phyloP scores from a whole-genome alignment of 1,140 invertebrate genomes.

The Anastrepha ludens region DNA sequence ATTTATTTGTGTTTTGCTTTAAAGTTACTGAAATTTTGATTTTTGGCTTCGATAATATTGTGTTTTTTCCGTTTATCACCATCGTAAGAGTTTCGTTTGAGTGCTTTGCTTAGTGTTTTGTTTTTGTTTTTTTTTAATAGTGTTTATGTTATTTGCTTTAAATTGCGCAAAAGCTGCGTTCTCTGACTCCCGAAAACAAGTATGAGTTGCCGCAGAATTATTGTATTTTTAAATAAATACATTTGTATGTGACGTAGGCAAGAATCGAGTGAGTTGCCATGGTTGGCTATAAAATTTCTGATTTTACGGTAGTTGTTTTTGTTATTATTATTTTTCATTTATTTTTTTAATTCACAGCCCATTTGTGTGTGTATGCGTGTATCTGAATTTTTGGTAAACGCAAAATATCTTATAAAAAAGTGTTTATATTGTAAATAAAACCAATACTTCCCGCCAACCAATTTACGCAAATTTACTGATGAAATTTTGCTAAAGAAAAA shows the following conservation, averaged over 20 bases:
- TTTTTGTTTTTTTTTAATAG: not conserved
- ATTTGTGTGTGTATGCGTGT: conserved; percentile 33
- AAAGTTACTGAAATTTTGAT: conserved; percentile 28
- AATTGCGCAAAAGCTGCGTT: not conserved
- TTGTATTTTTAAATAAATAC: not conserved
- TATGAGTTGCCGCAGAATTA: conserved; percentile 2
- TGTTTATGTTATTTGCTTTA: not conserved
- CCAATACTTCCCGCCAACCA: not conserved
- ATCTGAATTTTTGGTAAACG: not conserved
- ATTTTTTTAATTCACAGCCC: conserved; percentile 47
- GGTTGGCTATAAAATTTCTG: not conserved
- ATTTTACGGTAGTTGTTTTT: not conserved
- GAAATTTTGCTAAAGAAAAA: conserved; percentile 7
- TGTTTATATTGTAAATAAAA: not conserved
- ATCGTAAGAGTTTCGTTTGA: not conserved
- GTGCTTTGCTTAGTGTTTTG: not conserved
- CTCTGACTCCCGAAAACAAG: not conserved
- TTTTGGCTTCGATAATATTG: conserved; percentile 51
- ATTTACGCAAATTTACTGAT: not conserved
- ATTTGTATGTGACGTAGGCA: not conserved
- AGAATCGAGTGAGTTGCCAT: not conserved
- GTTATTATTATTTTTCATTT: conserved; percentile 2
- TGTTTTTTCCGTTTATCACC: conserved; percentile 44
- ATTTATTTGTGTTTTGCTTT: not conserved
- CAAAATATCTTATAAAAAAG: not conserved